Percentiles rank a stretch among this genome's conserved stretches.
Evolutionary conservation across 2,113 vertebrate species (phyloP).

Genomic region (Zingel zingel): DNA sequence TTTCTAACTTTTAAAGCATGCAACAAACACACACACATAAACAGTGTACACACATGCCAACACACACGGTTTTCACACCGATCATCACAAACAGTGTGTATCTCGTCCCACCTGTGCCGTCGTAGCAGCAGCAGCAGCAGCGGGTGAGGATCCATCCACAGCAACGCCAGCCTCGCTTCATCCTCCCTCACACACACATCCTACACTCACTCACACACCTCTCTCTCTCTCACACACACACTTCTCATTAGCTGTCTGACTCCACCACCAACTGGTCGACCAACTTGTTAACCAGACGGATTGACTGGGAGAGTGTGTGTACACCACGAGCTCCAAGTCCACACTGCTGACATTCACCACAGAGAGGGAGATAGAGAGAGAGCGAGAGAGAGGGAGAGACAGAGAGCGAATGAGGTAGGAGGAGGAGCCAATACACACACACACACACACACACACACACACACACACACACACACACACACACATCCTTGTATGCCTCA

Average conservation of each 20-base stretch:
- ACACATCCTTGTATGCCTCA: slow-evolving; percentile 3
- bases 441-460: too few relatives aligned
- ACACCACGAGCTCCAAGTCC: slow-evolving; percentile 25
- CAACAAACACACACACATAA: not conserved
- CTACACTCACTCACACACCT: slow-evolving; percentile 7
- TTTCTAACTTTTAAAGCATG: not conserved
- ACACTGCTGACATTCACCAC: slow-evolving; percentile 44
- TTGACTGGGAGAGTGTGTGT: not conserved
- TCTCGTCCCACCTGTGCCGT: slow-evolving; percentile 62
- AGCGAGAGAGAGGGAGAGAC: slow-evolving; percentile 26
- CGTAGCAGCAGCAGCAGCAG: slow-evolving; percentile 74
- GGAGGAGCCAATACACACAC: too few relatives aligned
- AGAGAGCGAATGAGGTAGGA: not conserved
- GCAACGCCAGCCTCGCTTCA: slow-evolving; percentile 67
- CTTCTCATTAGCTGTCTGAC: not conserved
- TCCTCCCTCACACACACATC: slow-evolving; percentile 63
- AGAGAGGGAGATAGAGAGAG: not conserved
- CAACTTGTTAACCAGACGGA: not conserved
- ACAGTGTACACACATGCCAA: not conserved
- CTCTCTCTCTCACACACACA: slow-evolving; percentile 18
- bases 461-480: too few relatives aligned
- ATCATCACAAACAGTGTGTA: not conserved
- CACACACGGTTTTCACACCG: not conserved
- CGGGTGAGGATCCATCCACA: slow-evolving; percentile 69
- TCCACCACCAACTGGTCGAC: not conserved